Evolutionary conservation across 2,888 invertebrate genomes (phyloP), one percentile per base, ranked within the genome.

Genomic region (Taphrorychus bicolor): DNA sequence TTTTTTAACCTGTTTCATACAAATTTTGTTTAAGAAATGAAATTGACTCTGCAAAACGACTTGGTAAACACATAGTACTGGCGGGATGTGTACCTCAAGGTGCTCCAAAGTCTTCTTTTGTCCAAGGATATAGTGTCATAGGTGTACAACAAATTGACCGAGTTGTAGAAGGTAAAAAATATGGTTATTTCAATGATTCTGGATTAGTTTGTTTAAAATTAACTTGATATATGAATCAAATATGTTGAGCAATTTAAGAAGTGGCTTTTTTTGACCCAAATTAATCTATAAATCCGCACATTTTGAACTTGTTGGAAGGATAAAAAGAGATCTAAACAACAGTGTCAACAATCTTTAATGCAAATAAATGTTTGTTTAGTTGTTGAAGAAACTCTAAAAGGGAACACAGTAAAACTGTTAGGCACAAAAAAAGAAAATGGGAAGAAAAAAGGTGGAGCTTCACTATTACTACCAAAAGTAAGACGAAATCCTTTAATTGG

Each of bases 1-100:
- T 21, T 51, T 19, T 21, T 9, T n/a, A 9, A 11, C 5, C 2
- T 21, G 5, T 18, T 3, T 51, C 19, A 51, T 18, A n/a, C 19
- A 58, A 40, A 1, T 40, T 41, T 41, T 58, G 40, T 81, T 81
- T 0, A 73, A 89, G 93, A 70, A 97, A 97, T 85, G 93, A 93
- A 81, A 91, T 98, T 56, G 88, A 91, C 70, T 83, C 88, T 4
- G 97, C 92, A 0, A 86, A 86, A 74, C 86, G 87, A 22, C 84
- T 85, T 1, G 92, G 93, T 0, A 94, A 96, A 74, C 89, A 90
- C 73, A 88, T 98, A 14, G 97, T 99, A 1, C 89, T 98, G n/a
- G 97, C 98, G 0, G 98, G 98, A 0, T 99, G 98, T 82, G 98
- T 98, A 4, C 95, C 98, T 0, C 98, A 98, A 83, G 97, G 97